Conservation (phyloP, 2,888 invertebrate genomes). For the Gryllus longicercus region DNA sequence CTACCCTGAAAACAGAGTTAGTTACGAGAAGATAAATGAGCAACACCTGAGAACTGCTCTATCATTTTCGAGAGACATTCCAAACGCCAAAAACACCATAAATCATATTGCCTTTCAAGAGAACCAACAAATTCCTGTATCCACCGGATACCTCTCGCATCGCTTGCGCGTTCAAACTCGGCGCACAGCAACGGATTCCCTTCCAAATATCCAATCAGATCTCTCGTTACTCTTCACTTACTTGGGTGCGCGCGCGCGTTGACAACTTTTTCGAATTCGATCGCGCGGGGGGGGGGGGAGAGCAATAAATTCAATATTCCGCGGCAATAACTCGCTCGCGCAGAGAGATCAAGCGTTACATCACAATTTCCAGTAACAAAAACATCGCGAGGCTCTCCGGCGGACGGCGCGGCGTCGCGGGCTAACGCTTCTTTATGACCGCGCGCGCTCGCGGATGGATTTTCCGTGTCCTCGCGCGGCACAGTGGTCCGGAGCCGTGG, state of each 20-base stretch:
- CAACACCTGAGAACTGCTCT: too few species aligned
- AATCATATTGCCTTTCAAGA: too few species aligned
- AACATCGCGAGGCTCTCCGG: not conserved
- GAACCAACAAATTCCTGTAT: too few species aligned
- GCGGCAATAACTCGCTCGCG: not conserved
- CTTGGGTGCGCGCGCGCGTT: not conserved
- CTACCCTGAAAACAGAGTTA: too few species aligned
- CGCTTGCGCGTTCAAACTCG: too few species aligned
- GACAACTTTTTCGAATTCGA: constrained; percentile 17
- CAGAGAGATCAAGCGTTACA: constrained; percentile 1
- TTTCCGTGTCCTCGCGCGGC: not conserved
- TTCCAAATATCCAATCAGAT: too few species aligned
- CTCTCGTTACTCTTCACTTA: too few species aligned
- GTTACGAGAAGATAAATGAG: too few species aligned
- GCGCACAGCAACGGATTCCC: too few species aligned
- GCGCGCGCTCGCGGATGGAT: not conserved
- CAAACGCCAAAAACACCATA: too few species aligned
- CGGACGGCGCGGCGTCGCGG: not conserved
- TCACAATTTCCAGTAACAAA: constrained; percentile 1
- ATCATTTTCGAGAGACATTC: too few species aligned
- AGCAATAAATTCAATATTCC: constrained; percentile 3
- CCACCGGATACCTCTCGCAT: too few species aligned
- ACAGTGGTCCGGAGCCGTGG: not conserved
- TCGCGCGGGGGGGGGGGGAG: not conserved
- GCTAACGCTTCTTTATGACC: not conserved